Evolutionary conservation across 2,888 invertebrate species (phyloP).

Genomic region (Machimus atricapillus): DNA sequence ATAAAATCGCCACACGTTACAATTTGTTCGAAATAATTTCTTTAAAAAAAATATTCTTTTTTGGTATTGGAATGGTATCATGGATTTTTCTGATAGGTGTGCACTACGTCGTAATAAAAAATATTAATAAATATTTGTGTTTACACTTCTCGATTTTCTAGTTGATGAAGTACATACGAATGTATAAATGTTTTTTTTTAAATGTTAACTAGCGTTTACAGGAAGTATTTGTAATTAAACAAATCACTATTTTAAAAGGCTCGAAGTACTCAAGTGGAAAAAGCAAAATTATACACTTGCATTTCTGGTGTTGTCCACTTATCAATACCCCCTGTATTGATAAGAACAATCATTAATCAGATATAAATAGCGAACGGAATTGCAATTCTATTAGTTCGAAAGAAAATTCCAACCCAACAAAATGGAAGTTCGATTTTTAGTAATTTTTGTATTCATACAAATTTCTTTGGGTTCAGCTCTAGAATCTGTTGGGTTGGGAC

Average conservation of each 20-base stretch:
- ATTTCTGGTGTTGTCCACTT: neutral
- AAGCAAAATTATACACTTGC: neutral
- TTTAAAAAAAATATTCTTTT: neutral
- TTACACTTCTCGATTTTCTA: neutral
- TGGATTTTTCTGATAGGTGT: neutral
- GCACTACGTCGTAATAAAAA: neutral
- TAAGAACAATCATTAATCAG: neutral
- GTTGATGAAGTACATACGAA: neutral
- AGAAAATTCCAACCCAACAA: neutral
- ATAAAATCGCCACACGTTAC: neutral
- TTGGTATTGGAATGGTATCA: neutral
- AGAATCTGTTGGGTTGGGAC: neutral
- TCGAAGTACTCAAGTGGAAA: neutral
- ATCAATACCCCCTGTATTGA: constrained; percentile 6
- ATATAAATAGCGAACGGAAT: neutral
- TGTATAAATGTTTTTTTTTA: neutral
- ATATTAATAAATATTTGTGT: neutral
- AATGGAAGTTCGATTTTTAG: neutral
- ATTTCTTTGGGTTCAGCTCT: neutral
- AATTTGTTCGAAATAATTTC: neutral
- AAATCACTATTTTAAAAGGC: neutral
- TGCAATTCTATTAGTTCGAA: neutral
- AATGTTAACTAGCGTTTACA: neutral
- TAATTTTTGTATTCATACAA: neutral
- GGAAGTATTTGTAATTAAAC: neutral